phyloP scores from a whole-genome alignment of 2,888 invertebrate genomes.

The Abrostola tripartita region DNA sequence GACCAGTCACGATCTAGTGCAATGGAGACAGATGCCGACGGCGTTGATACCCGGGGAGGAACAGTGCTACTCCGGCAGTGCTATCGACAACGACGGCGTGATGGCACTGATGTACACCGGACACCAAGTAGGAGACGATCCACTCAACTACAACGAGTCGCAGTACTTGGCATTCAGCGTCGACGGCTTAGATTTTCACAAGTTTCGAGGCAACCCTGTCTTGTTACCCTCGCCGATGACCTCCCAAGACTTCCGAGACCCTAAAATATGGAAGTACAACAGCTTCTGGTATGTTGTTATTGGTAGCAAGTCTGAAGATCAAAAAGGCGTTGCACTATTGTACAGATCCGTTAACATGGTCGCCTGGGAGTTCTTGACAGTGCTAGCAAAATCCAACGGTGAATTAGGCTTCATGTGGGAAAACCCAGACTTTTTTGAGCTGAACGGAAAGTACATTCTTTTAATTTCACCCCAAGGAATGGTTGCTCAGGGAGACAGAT shows the following conservation, averaged over 20 bases:
- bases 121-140: slow-evolving; percentile 60
- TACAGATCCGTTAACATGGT: slow-evolving; percentile 78
- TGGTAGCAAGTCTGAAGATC: slow-evolving; percentile 76
- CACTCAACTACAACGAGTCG: slow-evolving; percentile 71
- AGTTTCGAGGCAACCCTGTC: slow-evolving; percentile 80
- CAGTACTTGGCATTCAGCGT: slow-evolving; percentile 79
- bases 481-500: slow-evolving; percentile 75
- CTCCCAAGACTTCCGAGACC: slow-evolving; percentile 82
- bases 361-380: slow-evolving; percentile 75
- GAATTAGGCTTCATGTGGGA: slow-evolving; percentile 85
- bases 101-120: slow-evolving; percentile 80
- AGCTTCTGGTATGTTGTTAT: slow-evolving; percentile 79
- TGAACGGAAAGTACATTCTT: slow-evolving; percentile 78
- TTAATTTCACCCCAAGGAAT: slow-evolving; percentile 83
- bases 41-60: slow-evolving; percentile 83
- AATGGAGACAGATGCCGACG: slow-evolving; percentile 83
- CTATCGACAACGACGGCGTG: slow-evolving; percentile 73
- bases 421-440: slow-evolving; percentile 84
- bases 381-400: slow-evolving; percentile 76
- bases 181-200: slow-evolving; percentile 78
- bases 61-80: slow-evolving; percentile 83
- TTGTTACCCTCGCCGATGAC: slow-evolving; percentile 69
- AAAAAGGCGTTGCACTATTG: slow-evolving; percentile 74
- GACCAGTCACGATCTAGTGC: slow-evolving; percentile 79
- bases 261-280: slow-evolving; percentile 80